Base-by-base conservation (phyloP, 1,140 invertebrate species). In the Wasmannia auropunctata region DNA sequence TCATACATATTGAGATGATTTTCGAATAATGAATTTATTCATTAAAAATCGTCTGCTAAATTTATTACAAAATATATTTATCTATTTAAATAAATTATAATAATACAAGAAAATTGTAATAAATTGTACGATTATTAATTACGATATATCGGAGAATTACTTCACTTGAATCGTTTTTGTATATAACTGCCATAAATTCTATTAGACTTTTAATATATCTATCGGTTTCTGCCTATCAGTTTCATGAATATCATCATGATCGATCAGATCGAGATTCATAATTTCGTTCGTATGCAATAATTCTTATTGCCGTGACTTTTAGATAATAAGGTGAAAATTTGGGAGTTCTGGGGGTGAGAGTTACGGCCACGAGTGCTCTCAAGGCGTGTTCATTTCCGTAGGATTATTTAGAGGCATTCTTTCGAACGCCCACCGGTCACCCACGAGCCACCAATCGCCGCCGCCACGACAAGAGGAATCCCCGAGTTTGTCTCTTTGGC, bases 391-490 rank as follows among this genome's bases (percentile, higher is more conserved):
- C 81, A 86, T 51, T 81, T 89, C 43, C 69, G 25, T 70, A 31
- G 90, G 87, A 91, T 93, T 93, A 93, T 93, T 93, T 91, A 93
- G 85, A 81, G 69, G 87, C 85, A 91, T 91, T 92, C 88, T 70
- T 87, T 79, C 67, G 60, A 74, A 92, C 91, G 91, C 90, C 88
- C 91, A 93, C 90, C 62, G 69, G 58, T 88, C 85, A 86, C 85
- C 86, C 86, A 74, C 87, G 85, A 91, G 88, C 69, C 80, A 81
- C 88, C 51, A 79, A 49, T 54, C 56, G 87, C 56, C 74, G 77
- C 86, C 60, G 67, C 75, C 19, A 25, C 34, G 11, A 69, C 46
- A 46, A 58, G 58, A 37, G 62, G 6, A 16, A 40, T 6, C 28
- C 46, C 69, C 69, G 43, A 46, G 76, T 83, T 58, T 8, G 74